phyloP scores from a whole-genome alignment of 2,113 vertebrate species.

The Seriola rivoliana region DNA sequence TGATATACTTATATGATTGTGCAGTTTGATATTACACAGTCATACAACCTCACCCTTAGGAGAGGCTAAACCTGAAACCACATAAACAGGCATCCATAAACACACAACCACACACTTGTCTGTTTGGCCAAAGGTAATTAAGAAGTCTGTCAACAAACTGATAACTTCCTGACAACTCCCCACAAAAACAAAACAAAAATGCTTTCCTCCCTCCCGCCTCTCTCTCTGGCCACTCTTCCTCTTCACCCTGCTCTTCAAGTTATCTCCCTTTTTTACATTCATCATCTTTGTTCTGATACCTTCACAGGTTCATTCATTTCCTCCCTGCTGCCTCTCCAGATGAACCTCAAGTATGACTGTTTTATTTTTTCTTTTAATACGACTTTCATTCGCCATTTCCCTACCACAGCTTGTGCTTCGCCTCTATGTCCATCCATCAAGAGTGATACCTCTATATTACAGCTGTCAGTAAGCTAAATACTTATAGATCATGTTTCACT shows the following conservation, averaged over 20 bases:
- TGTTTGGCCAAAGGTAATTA: constrained; percentile 77
- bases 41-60: neutral
- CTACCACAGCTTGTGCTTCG: neutral
- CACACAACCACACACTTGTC: constrained; percentile 20
- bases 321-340: neutral
- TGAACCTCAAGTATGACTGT: neutral
- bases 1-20: too few relatives aligned
- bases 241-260: neutral
- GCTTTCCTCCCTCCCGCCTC: neutral
- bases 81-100: constrained; percentile 10
- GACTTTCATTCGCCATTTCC: neutral
- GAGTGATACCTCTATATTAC: constrained; percentile 11
- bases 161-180: constrained; percentile 82
- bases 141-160: constrained; percentile 66
- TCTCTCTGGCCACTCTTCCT: neutral
- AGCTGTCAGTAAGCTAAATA: constrained; percentile 25
- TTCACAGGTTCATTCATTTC: constrained; percentile 26
- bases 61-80: neutral
- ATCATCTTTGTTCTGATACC: constrained; percentile 16
- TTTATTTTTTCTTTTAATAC: neutral
- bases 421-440: constrained; percentile 20
- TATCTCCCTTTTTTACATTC: constrained; percentile 20
- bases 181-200: constrained; percentile 28
- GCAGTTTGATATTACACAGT: neutral
- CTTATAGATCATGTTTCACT: constrained; percentile 14